Conservation (phyloP, 37 sponge, comb jelly and placozoan species). For the Eunapius fragilis region DNA sequence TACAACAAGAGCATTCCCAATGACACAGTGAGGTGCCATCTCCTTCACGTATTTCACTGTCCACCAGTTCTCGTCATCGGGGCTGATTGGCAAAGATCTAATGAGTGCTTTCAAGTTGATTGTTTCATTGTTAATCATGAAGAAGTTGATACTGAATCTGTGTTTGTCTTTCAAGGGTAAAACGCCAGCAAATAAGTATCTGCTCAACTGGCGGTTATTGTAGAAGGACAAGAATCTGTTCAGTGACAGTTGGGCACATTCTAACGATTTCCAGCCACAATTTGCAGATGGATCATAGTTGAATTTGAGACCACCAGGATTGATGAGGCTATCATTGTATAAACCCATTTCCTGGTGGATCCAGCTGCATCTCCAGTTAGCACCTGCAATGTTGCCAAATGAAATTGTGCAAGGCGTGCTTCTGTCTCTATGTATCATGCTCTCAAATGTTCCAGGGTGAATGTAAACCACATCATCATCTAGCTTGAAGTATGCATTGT, state of each 20-base stretch:
- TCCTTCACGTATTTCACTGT: neutral
- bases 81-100: neutral
- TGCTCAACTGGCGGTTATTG: neutral
- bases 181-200: neutral
- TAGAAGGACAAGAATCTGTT: conserved; percentile 1
- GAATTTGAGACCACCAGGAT: neutral
- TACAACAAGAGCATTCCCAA: neutral
- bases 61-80: conserved; percentile 15
- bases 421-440: neutral
- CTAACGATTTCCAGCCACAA: neutral
- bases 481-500: neutral
- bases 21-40: neutral
- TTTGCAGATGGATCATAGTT: neutral
- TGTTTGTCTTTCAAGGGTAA: neutral
- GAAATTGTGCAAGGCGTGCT: neutral
- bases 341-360: conserved; percentile 11
- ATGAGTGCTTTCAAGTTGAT: neutral
- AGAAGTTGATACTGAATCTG: conserved; percentile 18
- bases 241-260: conserved; percentile 1
- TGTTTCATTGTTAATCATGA: neutral
- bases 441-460: conserved; percentile 13
- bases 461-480: conserved; percentile 15
- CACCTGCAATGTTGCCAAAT: conserved; percentile 8
- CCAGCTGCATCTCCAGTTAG: conserved; percentile 12
- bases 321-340: neutral